A percentile compares a stretch with the other conserved stretches of the same genome.
These are phyloP conservation scores for Cyclura pinguis DNA, from an alignment of 2,797 vertebrate species.

Conservation along the genomic window DNA sequence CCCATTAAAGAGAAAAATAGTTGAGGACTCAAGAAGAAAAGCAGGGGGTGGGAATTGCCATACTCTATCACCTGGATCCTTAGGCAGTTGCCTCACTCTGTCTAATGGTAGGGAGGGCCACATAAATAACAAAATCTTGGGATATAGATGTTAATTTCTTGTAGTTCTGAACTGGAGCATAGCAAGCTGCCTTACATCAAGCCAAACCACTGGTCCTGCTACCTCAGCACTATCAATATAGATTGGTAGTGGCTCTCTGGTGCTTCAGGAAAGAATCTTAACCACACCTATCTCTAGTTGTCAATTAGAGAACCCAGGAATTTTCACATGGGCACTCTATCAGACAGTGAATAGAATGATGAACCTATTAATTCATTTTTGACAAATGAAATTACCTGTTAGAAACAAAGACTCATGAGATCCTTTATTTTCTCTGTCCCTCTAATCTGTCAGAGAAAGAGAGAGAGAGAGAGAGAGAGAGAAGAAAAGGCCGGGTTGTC, in stretches of 20 bases:
- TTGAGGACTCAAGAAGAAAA: background rate
- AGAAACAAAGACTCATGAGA: conserved; percentile 47
- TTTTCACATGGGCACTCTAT: background rate
- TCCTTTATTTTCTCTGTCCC: conserved; percentile 30
- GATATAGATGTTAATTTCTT: background rate
- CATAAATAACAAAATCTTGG: background rate
- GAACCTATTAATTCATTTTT: background rate
- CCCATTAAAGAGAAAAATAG: background rate
- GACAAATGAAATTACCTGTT: background rate
- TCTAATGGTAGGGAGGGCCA: background rate
- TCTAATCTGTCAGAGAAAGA: accelerated
- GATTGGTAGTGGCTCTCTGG: background rate
- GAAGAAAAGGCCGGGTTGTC: background rate
- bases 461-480: background rate
- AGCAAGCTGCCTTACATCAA: background rate
- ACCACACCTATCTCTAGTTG: background rate
- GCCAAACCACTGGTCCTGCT: too few species aligned
- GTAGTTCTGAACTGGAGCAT: background rate
- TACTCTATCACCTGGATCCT: background rate
- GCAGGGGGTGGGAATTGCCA: background rate
- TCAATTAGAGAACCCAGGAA: too few species aligned
- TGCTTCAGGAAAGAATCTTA: background rate
- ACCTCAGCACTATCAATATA: too few species aligned
- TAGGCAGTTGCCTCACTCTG: background rate
- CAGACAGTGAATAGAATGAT: background rate